These are phyloP conservation scores for Petrocephalus microphthalmus DNA, from an alignment of 2,113 vertebrate species.

Conservation along the genomic window DNA sequence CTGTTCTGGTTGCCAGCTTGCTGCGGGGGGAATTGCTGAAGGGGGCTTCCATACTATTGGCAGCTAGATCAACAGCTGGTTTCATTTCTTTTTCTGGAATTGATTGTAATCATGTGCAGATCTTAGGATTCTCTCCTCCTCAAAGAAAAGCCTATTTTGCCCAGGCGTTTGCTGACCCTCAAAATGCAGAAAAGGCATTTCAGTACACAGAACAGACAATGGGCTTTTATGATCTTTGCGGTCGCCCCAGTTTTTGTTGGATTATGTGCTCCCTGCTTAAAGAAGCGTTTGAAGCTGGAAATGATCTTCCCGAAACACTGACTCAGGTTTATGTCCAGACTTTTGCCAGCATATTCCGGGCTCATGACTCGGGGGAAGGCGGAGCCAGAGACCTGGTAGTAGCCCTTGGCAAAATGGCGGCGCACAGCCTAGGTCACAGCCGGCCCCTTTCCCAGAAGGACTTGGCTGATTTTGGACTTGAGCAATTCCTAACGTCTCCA, in stretches of 20 bases:
- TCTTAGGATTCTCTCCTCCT: slow-evolving; percentile 54
- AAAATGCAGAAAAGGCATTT: slow-evolving; percentile 31
- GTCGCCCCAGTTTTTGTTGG: slow-evolving; percentile 63
- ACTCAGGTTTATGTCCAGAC: slow-evolving; percentile 52
- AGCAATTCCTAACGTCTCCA: slow-evolving; percentile 26
- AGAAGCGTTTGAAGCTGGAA: slow-evolving; percentile 34
- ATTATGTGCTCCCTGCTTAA: slow-evolving; percentile 51
- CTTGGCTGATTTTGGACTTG: slow-evolving; percentile 38
- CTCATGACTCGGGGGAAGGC: slow-evolving; percentile 21
- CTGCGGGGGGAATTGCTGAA: slow-evolving; percentile 50
- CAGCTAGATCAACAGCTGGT: slow-evolving; percentile 33
- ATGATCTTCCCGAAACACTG: slow-evolving; percentile 51
- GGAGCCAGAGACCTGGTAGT: slow-evolving; percentile 33
- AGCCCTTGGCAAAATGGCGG: slow-evolving; percentile 44
- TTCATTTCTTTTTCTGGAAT: slow-evolving; percentile 23
- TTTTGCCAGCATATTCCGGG: slow-evolving; percentile 40
- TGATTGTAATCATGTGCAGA: slow-evolving; percentile 31
- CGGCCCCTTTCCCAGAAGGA: slow-evolving; percentile 33
- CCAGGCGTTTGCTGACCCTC: slow-evolving; percentile 41
- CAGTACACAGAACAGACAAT: slow-evolving; percentile 51
- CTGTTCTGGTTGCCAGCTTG: slow-evolving; percentile 52
- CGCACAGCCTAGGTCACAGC: slow-evolving; percentile 16
- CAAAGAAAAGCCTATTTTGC: slow-evolving; percentile 52
- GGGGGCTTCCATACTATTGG: slow-evolving; percentile 52
- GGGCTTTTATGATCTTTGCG: slow-evolving; percentile 51